phyloP scores from a whole-genome alignment of 2,797 vertebrate species.

The Tenualosa ilisha region DNA sequence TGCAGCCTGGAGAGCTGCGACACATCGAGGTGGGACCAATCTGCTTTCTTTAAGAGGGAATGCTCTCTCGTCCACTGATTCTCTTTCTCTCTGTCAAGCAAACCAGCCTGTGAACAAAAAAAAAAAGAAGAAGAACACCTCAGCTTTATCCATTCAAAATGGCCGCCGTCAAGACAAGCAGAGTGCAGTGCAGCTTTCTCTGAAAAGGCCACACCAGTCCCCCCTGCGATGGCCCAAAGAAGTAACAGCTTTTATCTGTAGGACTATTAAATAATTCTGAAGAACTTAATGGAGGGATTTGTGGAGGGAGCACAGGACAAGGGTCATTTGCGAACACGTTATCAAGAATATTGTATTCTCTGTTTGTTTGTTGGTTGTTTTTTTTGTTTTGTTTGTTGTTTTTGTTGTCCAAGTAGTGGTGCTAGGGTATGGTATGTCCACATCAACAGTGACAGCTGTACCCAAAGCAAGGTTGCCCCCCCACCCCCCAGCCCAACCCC shows the following conservation, averaged over 20 bases:
- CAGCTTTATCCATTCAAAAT: conserved; percentile 39
- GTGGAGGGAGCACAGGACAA: conserved; percentile 46
- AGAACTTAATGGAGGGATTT: not conserved
- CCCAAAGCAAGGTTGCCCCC: conserved; percentile 51
- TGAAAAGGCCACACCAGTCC: conserved; percentile 42
- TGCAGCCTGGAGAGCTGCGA: conserved; percentile 70
- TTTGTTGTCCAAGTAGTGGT: conserved; percentile 56
- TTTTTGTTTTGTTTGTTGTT: conserved; percentile 37
- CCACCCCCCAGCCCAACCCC: not conserved
- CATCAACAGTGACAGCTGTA: conserved; percentile 22
- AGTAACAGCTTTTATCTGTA: conserved; percentile 33
- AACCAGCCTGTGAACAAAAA: conserved; percentile 15
- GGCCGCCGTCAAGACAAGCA: conserved; percentile 46
- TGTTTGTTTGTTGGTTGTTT: conserved; percentile 21
- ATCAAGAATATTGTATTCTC: conserved; percentile 52
- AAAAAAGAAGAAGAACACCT: conserved; percentile 15
- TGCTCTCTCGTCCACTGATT: not conserved
- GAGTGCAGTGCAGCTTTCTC: conserved; percentile 52
- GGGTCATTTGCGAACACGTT: conserved; percentile 45
- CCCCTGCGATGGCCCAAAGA: conserved; percentile 56
- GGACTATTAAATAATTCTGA: conserved; percentile 3
- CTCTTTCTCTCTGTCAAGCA: conserved; percentile 34
- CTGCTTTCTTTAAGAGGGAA: conserved; percentile 83
- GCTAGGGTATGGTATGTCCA: conserved; percentile 52
- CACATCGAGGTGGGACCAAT: conserved; percentile 86